phyloP scores from a whole-genome alignment of 2,888 invertebrate species.

The Neocrepidodera transversa region DNA sequence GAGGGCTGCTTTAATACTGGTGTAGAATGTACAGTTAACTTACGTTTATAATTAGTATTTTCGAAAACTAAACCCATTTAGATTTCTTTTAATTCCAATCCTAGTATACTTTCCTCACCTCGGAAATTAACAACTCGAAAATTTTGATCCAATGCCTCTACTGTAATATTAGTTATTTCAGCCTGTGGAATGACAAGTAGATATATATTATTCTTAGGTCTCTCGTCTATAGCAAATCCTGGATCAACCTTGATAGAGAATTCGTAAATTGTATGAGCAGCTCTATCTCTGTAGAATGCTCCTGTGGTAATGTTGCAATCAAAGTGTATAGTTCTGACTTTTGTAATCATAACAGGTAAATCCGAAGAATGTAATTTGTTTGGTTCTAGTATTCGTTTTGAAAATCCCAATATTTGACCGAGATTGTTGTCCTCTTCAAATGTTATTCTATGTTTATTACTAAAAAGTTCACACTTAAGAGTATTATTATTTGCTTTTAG shows the following conservation, averaged over 20 bases:
- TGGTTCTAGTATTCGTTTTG: constrained; percentile 11
- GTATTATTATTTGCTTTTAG: constrained; percentile 47
- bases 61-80: constrained; percentile 10
- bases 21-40: background rate
- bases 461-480: constrained; percentile 40
- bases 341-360: too few relatives aligned
- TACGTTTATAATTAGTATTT: background rate
- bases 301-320: constrained; percentile 48
- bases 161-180: constrained; percentile 43
- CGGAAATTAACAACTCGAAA: constrained; percentile 38
- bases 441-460: constrained; percentile 5
- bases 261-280: constrained; percentile 48
- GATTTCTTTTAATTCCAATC: constrained; percentile 29
- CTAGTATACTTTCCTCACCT: constrained; percentile 46
- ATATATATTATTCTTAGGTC: constrained; percentile 50
- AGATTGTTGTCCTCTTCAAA: background rate
- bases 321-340: too few relatives aligned
- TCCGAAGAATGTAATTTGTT: constrained; percentile 36
- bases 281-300: constrained; percentile 47
- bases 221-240: constrained; percentile 49
- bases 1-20: background rate
- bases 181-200: constrained; percentile 40
- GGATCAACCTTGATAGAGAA: constrained; percentile 49
- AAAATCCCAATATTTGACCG: constrained; percentile 7
- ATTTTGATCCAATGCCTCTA: constrained; percentile 46